Base-by-base conservation (phyloP, 2,888 invertebrate genomes). In the Sisyra nigra region DNA sequence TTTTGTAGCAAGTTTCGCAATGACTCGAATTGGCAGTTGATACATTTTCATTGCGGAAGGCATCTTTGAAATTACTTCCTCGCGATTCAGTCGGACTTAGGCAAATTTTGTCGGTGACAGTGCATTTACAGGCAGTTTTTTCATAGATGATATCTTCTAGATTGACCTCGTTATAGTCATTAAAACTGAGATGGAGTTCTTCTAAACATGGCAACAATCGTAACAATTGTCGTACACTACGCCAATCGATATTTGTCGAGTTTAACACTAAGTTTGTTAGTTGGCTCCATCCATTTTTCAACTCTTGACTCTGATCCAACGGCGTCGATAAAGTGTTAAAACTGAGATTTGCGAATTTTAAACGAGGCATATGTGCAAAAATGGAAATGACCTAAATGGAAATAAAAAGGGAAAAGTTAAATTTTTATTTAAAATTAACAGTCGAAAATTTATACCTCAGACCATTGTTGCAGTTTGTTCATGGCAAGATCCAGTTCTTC, bases 401-500 rank as follows among this genome's bases (percentile, higher is more conserved):
- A 39, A 52, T 55, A 31, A 39, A 36, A 14, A 41, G 29, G 36
- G 30, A 40, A 41, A 19, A 3, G 7, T 24, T 24, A 24, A 24
- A 24, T 24, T 7, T 24, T 24, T 7, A 5, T 24, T 7, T n/a
- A 33, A 33, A 34, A 34, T 11, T 34, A 34, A 24, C n/a, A n/a
- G n/a, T 24, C 24, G 24, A 24, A 35, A 33, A 46, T 3, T 24
- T 57, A 62, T 65, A 85, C 87, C 72, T 94, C 91, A 52, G 76
- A 72, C 91, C 93, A 92, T 55, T 85, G 78, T 47, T 78, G 76
- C 15, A 94, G 72, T 59, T 84, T 82, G 63, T 96, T 96, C 59
- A 92, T 87, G 33, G 93, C 91, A 53, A 96, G 71, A 61, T 96
- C 94, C 51, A 94, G 71, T 62, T 94, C 94, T 52, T 86, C 81